A percentile compares a stretch with the other conserved stretches of the same genome.
phyloP scores from a whole-genome alignment of 1,140 invertebrate species.

The Saccostrea cuccullata region DNA sequence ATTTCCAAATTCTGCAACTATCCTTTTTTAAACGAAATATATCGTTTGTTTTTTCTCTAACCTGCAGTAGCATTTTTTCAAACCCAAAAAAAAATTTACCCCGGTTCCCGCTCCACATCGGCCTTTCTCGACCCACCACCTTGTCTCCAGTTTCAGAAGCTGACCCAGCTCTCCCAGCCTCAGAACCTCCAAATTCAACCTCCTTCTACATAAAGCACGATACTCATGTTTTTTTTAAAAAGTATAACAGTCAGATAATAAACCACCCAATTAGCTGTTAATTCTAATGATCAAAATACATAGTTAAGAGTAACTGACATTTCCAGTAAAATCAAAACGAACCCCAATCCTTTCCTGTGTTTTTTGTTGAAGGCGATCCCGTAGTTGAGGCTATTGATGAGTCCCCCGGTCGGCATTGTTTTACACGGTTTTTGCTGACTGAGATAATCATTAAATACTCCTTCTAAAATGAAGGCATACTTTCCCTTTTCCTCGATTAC shows the following conservation, averaged over 20 bases:
- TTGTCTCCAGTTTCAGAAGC: constrained; percentile 67
- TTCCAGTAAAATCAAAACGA: neutral
- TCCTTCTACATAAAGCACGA: constrained; percentile 58
- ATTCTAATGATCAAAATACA: neutral
- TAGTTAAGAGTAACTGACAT: too few relatives aligned
- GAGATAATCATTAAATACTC: constrained; percentile 94
- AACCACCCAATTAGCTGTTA: neutral
- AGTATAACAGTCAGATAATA: too few relatives aligned
- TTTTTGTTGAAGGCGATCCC: constrained; percentile 86
- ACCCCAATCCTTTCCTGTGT: neutral
- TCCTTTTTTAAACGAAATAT: too few relatives aligned
- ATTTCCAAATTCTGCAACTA: too few relatives aligned
- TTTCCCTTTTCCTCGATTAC: constrained; percentile 82
- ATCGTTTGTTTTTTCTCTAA: too few relatives aligned
- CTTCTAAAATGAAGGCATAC: constrained; percentile 94
- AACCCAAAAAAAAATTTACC: neutral
- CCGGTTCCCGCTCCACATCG: constrained; percentile 78
- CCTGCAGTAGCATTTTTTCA: too few relatives aligned
- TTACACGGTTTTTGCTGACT: constrained; percentile 95
- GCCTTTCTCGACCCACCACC: constrained; percentile 75
- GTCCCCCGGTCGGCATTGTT: constrained; percentile 92
- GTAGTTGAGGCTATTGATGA: constrained; percentile 94
- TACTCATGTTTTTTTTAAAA: too few relatives aligned
- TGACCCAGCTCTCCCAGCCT: constrained; percentile 69
- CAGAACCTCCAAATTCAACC: constrained; percentile 72